Evolutionary conservation across 1,140 invertebrate species (phyloP).

Genomic region (Triops longicaudatus): DNA sequence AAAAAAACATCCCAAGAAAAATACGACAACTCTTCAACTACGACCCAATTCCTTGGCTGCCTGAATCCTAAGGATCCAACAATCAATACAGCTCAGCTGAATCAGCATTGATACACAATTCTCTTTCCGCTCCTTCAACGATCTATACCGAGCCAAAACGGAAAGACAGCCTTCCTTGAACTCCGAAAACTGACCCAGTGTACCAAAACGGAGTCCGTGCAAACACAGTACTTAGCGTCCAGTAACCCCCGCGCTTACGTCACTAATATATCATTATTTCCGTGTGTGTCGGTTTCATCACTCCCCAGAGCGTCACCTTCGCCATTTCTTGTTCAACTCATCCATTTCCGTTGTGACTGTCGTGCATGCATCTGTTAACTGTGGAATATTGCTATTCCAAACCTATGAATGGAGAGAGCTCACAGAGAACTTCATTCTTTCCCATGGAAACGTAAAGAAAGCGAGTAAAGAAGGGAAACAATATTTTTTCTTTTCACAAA

Average conservation of each 20-base stretch:
- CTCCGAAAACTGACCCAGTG: not conserved
- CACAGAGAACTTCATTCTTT: too few relatives aligned
- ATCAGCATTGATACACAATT: slow-evolving; percentile 1
- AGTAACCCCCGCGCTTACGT: too few relatives aligned
- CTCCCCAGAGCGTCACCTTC: not conserved
- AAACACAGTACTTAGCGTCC: too few relatives aligned
- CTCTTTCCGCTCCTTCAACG: not conserved
- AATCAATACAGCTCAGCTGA: slow-evolving; percentile 2
- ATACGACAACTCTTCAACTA: not conserved
- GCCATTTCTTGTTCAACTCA: not conserved
- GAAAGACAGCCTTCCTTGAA: not conserved
- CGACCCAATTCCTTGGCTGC: not conserved
- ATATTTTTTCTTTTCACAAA: too few relatives aligned
- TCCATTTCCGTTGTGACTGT: not conserved
- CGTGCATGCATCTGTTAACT: not conserved
- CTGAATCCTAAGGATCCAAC: not conserved
- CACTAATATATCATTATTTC: not conserved
- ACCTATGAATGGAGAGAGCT: not conserved
- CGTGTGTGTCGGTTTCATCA: not conserved
- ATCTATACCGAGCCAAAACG: not conserved
- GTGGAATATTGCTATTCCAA: not conserved
- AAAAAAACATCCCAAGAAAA: not conserved
- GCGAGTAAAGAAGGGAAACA: too few relatives aligned
- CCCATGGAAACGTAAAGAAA: too few relatives aligned
- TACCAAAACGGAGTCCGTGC: not conserved